Percentiles rank a stretch among this genome's conserved stretches.
Evolutionary conservation across 2,113 vertebrate genomes (phyloP).

Genomic region (Phylloscopus whistleri): DNA sequence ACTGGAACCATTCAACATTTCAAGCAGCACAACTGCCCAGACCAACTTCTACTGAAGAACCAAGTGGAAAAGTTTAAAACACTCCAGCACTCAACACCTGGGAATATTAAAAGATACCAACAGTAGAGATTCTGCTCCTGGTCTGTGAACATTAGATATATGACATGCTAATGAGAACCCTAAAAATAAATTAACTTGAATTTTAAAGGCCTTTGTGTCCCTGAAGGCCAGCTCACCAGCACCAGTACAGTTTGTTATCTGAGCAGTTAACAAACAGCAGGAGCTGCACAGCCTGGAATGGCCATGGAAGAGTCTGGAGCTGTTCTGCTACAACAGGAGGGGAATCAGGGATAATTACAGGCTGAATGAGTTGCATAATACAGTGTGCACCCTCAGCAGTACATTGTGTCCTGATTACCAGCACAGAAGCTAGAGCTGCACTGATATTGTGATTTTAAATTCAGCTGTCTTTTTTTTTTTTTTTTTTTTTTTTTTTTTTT

Average conservation of each 20-base stretch:
- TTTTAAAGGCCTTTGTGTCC: background rate
- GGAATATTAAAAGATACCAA: background rate
- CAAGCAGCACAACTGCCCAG: background rate
- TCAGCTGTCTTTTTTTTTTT: background rate
- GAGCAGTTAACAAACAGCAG: background rate
- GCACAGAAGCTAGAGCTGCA: slow-evolving; percentile 16
- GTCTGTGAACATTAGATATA: background rate
- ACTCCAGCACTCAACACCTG: background rate
- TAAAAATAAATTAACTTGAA: slow-evolving; percentile 21
- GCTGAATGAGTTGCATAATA: slow-evolving; percentile 66
- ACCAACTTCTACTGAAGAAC: background rate
- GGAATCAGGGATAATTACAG: slow-evolving; percentile 68
- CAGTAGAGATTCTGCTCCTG: background rate
- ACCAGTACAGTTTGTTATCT: background rate
- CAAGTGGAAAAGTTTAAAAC: slow-evolving; percentile 2
- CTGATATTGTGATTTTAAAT: slow-evolving; percentile 49
- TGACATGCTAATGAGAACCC: background rate
- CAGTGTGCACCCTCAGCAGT: slow-evolving; percentile 42
- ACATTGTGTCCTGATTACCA: slow-evolving; percentile 59
- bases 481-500: background rate
- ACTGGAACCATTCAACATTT: background rate
- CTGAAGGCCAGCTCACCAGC: background rate
- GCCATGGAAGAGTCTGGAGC: slow-evolving; percentile 30
- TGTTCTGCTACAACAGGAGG: slow-evolving; percentile 36
- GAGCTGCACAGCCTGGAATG: background rate